phyloP scores from a whole-genome alignment of 2,113 vertebrate species.

The Bufo bufo region DNA sequence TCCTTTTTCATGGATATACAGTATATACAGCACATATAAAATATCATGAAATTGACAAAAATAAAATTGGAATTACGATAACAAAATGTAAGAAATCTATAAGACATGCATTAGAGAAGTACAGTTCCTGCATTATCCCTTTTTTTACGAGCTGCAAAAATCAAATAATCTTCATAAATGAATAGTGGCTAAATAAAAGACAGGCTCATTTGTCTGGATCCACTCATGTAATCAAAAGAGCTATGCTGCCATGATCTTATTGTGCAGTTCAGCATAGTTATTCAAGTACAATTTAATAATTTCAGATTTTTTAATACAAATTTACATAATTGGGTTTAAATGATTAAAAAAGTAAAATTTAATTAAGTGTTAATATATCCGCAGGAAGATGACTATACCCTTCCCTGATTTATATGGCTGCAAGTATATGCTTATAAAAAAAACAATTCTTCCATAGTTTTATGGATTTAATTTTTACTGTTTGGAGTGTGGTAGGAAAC shows the following conservation, averaged over 20 bases:
- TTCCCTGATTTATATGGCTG: slow-evolving; percentile 6
- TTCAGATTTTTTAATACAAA: slow-evolving; percentile 37
- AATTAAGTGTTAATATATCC: slow-evolving; percentile 43
- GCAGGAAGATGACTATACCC: background rate
- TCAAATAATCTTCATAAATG: slow-evolving; percentile 18
- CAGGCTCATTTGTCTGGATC: slow-evolving; percentile 12
- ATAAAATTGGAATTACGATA: background rate
- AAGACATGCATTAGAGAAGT: background rate
- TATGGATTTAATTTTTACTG: too few relatives aligned
- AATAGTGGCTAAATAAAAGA: slow-evolving; percentile 23
- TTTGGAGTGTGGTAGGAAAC: too few relatives aligned
- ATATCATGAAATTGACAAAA: too few relatives aligned
- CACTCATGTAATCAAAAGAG: slow-evolving; percentile 25
- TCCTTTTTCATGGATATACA: too few relatives aligned
- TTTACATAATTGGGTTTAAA: slow-evolving; percentile 47
- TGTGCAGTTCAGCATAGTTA: slow-evolving; percentile 12
- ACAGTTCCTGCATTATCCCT: background rate
- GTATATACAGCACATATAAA: too few relatives aligned
- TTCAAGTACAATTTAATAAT: slow-evolving; percentile 24
- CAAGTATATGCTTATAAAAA: slow-evolving; percentile 28
- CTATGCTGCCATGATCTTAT: slow-evolving; percentile 14
- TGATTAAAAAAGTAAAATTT: slow-evolving; percentile 31
- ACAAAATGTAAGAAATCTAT: background rate
- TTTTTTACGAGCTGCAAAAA: slow-evolving; percentile 23
- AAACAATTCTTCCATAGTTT: too few relatives aligned